Evolutionary conservation across 2,888 invertebrate species (phyloP), one percentile per base, ranked within the genome.

Genomic region (Athalia rosae): DNA sequence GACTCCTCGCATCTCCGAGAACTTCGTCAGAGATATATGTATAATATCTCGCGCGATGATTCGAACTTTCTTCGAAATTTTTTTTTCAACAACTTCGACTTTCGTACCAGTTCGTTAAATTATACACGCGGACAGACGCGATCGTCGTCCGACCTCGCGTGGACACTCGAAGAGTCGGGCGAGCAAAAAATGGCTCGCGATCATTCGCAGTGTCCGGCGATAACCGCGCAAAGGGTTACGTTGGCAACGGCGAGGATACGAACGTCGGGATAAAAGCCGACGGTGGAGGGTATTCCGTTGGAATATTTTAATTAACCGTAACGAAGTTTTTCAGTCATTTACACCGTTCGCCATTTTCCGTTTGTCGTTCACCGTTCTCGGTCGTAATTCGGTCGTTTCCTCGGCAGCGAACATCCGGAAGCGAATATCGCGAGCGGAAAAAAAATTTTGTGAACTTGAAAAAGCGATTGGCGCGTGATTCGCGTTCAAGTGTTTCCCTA

Each of bases 221-320:
- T 41, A 48, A n/a, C 56, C 41, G 47, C 64, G 9, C 64, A 47
- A 47, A 50, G 28, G 53, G 47, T 28, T 67, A n/a, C n/a, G 53
- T 53, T 53, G 63, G 64, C 67, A 62, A 43, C 53, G 59, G 62
- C 15, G 56, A 53, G 79, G 79, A 83, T 81, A 80, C 79, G n/a
- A n/a, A n/a, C 79, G 77, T 28, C 28, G 80, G 79, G 83, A 85
- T 87, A 83, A 85, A 86, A 84, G 84, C 82, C 81, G 81, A 83
- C 81, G 83, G 80, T 81, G 81, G 83, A 28, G 28, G 82, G 81
- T 82, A 84, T 80, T 82, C 28, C 81, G 83, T 84, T 85, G 85
- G 83, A 84, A 85, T 86, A 83, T 83, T 86, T 86, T 86, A 84
- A 86, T 86, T 86, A 87, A 85, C 84, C 82, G 82, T 11, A 41